phyloP scores from a whole-genome alignment of 2,113 vertebrate genomes.

The Dromaius novaehollandiae region DNA sequence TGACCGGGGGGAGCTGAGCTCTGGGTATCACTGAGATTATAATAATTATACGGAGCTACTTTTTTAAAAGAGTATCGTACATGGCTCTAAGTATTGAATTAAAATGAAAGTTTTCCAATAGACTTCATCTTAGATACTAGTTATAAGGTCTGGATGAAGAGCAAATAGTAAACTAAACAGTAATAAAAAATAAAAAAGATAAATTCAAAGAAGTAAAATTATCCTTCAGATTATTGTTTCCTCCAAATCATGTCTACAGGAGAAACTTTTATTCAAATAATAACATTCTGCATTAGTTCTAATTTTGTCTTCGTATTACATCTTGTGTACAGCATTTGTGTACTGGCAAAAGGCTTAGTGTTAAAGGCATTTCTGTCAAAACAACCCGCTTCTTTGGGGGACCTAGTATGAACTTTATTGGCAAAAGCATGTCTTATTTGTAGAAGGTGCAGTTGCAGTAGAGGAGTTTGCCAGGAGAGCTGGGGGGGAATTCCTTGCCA shows the following conservation, averaged over 20 bases:
- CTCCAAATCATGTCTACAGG: not conserved
- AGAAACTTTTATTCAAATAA: slow-evolving; percentile 50
- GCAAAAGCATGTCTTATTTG: slow-evolving; percentile 69
- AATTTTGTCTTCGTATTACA: slow-evolving; percentile 46
- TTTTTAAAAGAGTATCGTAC: slow-evolving; percentile 1
- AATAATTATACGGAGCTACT: slow-evolving; percentile 35
- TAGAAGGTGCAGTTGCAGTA: slow-evolving; percentile 62
- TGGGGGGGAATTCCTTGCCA: slow-evolving; percentile 39
- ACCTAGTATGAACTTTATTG: slow-evolving; percentile 68
- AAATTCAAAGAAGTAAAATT: not conserved
- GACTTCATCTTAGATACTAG: not conserved
- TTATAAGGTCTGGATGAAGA: not conserved
- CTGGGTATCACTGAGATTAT: slow-evolving; percentile 39
- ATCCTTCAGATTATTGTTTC: not conserved
- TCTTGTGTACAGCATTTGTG: slow-evolving; percentile 71
- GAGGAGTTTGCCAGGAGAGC: slow-evolving; percentile 56
- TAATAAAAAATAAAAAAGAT: not conserved
- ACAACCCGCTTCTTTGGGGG: slow-evolving; percentile 66
- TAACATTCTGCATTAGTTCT: slow-evolving; percentile 48
- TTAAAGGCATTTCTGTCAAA: slow-evolving; percentile 71
- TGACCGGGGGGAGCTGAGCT: slow-evolving; percentile 46
- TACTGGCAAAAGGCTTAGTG: slow-evolving; percentile 67
- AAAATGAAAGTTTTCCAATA: not conserved
- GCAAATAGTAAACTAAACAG: not conserved
- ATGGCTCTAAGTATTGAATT: not conserved